These are phyloP conservation scores for Heliconius aoede DNA, from an alignment of 2,888 invertebrate genomes.

Conservation along the genomic window DNA sequence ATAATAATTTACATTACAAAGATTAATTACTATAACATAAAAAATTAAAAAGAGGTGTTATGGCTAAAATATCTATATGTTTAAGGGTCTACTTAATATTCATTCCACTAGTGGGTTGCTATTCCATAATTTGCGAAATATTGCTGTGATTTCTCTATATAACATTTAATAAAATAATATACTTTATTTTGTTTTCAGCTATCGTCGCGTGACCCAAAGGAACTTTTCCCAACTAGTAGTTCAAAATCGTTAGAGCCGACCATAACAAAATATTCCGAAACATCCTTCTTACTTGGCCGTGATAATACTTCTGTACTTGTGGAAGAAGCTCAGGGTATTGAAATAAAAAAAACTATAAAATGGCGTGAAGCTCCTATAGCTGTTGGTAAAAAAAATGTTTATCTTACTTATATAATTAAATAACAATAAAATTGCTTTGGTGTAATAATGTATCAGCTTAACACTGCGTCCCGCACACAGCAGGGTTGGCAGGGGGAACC, in stretches of 20 bases:
- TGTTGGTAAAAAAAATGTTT: conserved; percentile 78
- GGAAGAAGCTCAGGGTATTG: conserved; percentile 73
- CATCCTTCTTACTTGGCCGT: conserved; percentile 91
- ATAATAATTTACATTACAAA: neutral
- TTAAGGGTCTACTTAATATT: neutral
- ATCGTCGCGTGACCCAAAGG: conserved; percentile 86
- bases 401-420: neutral
- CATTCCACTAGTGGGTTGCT: neutral
- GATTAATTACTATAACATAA: neutral
- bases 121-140: neutral
- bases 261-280: conserved; percentile 89
- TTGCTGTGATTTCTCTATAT: neutral
- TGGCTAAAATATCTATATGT: neutral
- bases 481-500: no score
- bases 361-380: conserved; percentile 91
- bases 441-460: no score
- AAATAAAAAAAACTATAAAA: conserved; percentile 87
- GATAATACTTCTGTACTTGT: conserved; percentile 93
- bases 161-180: neutral
- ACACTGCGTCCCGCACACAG: no score
- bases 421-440: neutral
- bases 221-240: conserved; percentile 93
- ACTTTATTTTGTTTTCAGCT: conserved; percentile 57
- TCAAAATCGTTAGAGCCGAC: conserved; percentile 91
- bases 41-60: neutral